Conservation (phyloP, 2,797 vertebrate genomes). For the Xenops minutus region DNA sequence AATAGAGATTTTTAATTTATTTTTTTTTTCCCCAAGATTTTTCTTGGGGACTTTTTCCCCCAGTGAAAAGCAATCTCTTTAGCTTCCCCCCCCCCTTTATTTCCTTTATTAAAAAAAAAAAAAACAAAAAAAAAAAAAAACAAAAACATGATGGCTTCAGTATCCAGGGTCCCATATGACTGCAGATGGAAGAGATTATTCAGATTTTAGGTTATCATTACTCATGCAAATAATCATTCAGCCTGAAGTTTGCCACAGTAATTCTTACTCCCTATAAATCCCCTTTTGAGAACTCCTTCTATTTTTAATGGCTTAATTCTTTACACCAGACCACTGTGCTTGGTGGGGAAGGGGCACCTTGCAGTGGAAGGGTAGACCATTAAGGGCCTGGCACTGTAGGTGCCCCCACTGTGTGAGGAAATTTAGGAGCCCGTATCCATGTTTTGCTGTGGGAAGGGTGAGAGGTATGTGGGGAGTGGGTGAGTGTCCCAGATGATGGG, state of each 20-base stretch:
- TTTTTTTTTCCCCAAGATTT: neutral
- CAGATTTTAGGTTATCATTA: neutral
- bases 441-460: rapidly evolving
- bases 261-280: neutral
- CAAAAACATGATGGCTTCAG: rapidly evolving
- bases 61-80: neutral
- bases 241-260: neutral
- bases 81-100: rapidly evolving
- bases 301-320: neutral
- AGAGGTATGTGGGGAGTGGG: rapidly evolving
- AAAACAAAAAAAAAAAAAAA: too few relatives aligned
- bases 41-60: neutral
- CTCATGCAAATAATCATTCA: neutral
- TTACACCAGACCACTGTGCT: rapidly evolving
- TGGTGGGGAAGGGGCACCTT: rapidly evolving
- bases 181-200: neutral
- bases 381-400: too few relatives aligned
- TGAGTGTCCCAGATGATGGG: rapidly evolving
- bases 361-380: rapidly evolving
- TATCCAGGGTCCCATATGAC: neutral
- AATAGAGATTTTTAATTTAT: neutral
- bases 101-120: too few relatives aligned
- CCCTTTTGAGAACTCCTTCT: neutral
- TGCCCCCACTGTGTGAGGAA: rapidly evolving
- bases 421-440: neutral